Base-by-base conservation (phyloP, 2,797 vertebrate genomes). In the Epinephelus awoara region DNA sequence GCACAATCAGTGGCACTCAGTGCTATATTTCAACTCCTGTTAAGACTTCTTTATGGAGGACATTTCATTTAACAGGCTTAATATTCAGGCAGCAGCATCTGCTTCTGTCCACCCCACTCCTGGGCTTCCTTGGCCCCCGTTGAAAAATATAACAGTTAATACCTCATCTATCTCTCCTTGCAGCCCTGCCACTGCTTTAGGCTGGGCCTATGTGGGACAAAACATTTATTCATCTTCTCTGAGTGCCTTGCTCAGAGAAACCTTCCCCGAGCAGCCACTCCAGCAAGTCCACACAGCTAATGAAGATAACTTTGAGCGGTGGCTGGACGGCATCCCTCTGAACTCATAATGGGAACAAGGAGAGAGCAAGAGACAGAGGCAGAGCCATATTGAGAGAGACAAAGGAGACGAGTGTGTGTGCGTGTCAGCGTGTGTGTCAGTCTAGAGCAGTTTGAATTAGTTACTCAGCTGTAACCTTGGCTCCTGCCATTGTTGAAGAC, bases 401-500 rank as follows among this genome's bases (percentile, higher is more conserved):
- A 91, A 88, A 91, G 75, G 83, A 74, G 84, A 85, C 68, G 56
- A 84, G 80, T 40, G 81, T 67, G 83, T 78, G 86, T 61, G 82
- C 12, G 44, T 25, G 46, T 54, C 72, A 58, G 83, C 38, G 82
- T 52, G 86, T 78, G 85, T 71, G 89, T 89, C 86, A 86, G 88
- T 89, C 82, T 72, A 49, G 82, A 87, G 90, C 82, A 79, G 85
- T 93, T 84, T 91, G 91, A 94, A 92, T 94, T 87, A 93, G 94
- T 94, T 91, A 93, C 92, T 91, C 89, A 92, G 91, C 91, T 89
- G 85, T 93, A 93, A 93, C 94, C 94, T 94, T 93, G 93, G 92
- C 92, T 92, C 86, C 89, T 81, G 88, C 90, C 88, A 93, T 92
- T 93, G 93, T 94, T 87, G 91, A 79, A 92, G 93, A 92, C 91